Evolutionary conservation across 2,113 vertebrate species (phyloP).

Genomic region (Hepsetus odoe): DNA sequence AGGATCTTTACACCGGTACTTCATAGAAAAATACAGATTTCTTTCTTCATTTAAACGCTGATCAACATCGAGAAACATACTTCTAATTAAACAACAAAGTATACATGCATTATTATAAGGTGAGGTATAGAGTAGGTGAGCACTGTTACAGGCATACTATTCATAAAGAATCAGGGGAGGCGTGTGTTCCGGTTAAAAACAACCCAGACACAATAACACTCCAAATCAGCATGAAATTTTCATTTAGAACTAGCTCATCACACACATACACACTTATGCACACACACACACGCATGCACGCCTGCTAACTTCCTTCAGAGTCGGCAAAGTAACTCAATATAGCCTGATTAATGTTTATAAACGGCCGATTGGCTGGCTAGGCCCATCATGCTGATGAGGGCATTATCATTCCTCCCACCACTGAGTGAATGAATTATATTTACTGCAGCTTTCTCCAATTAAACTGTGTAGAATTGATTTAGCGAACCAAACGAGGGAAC

Average conservation of each 20-base stretch:
- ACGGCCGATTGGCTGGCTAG: constrained; percentile 68
- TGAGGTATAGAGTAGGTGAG: too few species aligned
- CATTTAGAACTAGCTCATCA: constrained; percentile 4
- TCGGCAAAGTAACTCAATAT: constrained; percentile 73
- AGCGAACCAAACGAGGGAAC: constrained; percentile 54
- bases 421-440: constrained; percentile 72
- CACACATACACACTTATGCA: neutral
- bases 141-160: too few species aligned
- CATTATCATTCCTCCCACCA: constrained; percentile 72
- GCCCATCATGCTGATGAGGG: constrained; percentile 71
- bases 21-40: too few species aligned
- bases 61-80: too few species aligned
- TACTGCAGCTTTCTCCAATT: constrained; percentile 71
- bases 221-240: constrained; percentile 37
- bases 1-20: too few species aligned
- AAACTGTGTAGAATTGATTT: constrained; percentile 69
- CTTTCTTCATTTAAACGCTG: too few species aligned
- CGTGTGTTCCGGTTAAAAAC: neutral
- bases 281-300: neutral
- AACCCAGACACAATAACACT: constrained; percentile 22
- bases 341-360: constrained; percentile 77
- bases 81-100: too few species aligned
- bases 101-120: too few species aligned
- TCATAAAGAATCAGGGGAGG: neutral
- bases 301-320: constrained; percentile 46